Evolutionary conservation across 2,888 invertebrate species (phyloP).

Genomic region (Danaus chrysippus): DNA sequence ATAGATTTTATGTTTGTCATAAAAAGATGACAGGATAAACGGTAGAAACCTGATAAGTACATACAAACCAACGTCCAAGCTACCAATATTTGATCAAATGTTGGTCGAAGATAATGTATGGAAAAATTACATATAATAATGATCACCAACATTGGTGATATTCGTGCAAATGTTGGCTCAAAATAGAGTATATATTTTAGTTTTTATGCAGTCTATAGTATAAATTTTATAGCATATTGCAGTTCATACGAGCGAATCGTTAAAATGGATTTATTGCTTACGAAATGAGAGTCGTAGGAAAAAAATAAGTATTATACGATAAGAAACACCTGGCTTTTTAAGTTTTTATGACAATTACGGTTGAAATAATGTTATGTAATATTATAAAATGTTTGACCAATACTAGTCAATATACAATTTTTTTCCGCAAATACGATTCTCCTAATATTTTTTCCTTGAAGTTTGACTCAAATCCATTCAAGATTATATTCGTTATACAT

Average conservation of each 20-base stretch:
- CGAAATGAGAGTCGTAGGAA: slow-evolving; percentile 5
- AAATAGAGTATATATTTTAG: slow-evolving; percentile 1
- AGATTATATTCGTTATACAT: too few relatives aligned
- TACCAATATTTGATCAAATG: background rate
- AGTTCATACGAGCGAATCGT: slow-evolving; percentile 20
- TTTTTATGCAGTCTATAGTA: slow-evolving; percentile 13
- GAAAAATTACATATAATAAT: slow-evolving; percentile 10
- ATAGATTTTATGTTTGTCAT: background rate
- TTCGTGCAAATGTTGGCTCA: slow-evolving; percentile 7
- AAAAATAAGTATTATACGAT: slow-evolving; percentile 13
- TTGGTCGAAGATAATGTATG: background rate
- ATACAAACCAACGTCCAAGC: background rate
- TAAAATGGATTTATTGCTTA: slow-evolving; percentile 29
- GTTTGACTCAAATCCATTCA: too few relatives aligned
- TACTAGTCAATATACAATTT: too few relatives aligned
- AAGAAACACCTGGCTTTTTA: slow-evolving; percentile 18
- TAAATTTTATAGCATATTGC: slow-evolving; percentile 26
- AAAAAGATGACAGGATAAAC: slow-evolving; percentile 1
- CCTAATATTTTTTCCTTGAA: too few relatives aligned
- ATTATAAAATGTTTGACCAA: background rate
- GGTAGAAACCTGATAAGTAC: background rate
- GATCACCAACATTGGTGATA: slow-evolving; percentile 1
- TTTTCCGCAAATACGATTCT: too few relatives aligned
- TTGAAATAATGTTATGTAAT: slow-evolving; percentile 5
- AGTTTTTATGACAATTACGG: slow-evolving; percentile 8